Evolutionary conservation across 2,113 vertebrate genomes (phyloP).

Genomic region (Synchiropus splendidus): DNA sequence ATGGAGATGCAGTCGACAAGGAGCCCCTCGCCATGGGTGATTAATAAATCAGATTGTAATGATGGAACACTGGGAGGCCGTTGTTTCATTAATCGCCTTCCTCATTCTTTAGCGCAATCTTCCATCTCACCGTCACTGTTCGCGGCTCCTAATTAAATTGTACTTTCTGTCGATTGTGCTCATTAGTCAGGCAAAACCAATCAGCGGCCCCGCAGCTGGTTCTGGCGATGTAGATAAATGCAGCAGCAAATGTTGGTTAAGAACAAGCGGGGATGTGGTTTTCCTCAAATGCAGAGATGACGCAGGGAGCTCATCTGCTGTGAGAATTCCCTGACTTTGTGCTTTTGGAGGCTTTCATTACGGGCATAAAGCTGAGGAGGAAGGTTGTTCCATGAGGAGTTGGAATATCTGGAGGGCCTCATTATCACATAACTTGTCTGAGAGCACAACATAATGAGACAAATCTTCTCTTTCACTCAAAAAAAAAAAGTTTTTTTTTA

Average conservation of each 20-base stretch:
- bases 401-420: no score
- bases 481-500: no score
- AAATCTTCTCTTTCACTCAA: no score
- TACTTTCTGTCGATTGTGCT: constrained; percentile 52
- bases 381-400: background rate
- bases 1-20: no score
- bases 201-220: constrained; percentile 37
- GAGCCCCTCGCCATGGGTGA: constrained; percentile 32
- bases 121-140: constrained; percentile 35
- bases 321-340: background rate
- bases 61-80: constrained; percentile 40
- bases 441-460: no score
- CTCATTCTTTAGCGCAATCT: constrained; percentile 34
- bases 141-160: constrained; percentile 53
- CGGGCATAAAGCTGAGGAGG: background rate
- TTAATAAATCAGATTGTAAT: constrained; percentile 57
- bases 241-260: constrained; percentile 29
- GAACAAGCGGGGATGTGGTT: constrained; percentile 9
- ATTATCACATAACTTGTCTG: no score
- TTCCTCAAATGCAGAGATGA: constrained; percentile 6
- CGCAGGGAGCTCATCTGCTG: background rate
- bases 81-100: constrained; percentile 49
- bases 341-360: background rate
- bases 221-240: constrained; percentile 39
- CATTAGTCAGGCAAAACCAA: constrained; percentile 59